phyloP scores from a whole-genome alignment of 2,888 invertebrate species.

The Caenorhabditis sulstoni region DNA sequence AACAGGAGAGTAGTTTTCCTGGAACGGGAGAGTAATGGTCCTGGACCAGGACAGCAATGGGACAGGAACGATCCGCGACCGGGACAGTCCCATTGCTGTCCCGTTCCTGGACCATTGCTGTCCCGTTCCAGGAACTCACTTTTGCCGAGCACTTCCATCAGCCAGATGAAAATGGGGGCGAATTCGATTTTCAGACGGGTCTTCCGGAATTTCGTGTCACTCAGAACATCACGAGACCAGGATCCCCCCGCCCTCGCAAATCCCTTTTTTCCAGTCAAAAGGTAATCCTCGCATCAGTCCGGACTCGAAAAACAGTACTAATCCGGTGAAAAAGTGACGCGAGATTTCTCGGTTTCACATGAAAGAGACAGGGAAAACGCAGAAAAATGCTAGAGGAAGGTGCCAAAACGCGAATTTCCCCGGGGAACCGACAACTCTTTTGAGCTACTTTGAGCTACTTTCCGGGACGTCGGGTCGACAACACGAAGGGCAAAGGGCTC shows the following conservation, averaged over 20 bases:
- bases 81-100: no score
- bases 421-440: background rate
- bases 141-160: slow-evolving; percentile 21
- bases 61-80: no score
- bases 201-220: background rate
- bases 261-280: background rate
- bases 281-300: background rate
- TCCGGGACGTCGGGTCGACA: slow-evolving; percentile 16
- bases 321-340: slow-evolving; percentile 18
- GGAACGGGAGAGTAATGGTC: no score
- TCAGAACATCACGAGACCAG: slow-evolving; percentile 11
- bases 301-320: slow-evolving; percentile 8
- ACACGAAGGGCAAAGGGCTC: slow-evolving; percentile 15
- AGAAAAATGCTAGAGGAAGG: slow-evolving; percentile 11
- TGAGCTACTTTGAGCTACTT: slow-evolving; percentile 17
- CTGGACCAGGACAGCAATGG: no score
- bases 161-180: slow-evolving; percentile 9
- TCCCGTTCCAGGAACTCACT: no score
- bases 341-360: background rate
- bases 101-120: no score
- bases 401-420: slow-evolving; percentile 32
- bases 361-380: slow-evolving; percentile 8
- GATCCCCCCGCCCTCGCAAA: background rate
- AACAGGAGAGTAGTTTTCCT: no score
- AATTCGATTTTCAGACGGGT: slow-evolving; percentile 9